Base-by-base conservation (phyloP, 2,113 vertebrate species). In the Cyprinus carpio region DNA sequence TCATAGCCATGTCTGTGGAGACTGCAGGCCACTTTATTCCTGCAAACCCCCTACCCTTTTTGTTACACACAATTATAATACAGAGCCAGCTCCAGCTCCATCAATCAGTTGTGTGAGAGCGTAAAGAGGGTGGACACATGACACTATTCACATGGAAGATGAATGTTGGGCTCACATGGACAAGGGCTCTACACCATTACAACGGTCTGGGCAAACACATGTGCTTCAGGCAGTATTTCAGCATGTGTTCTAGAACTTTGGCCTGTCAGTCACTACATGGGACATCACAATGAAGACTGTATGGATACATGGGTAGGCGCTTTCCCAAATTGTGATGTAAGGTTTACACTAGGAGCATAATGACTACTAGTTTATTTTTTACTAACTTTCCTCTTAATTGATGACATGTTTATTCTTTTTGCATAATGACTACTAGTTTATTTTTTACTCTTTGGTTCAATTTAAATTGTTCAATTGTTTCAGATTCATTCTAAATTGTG, bases 51-150 rank as follows among this genome's bases (percentile, higher is more conserved):
- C 67, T n/a, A 46, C 40, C 1, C 71, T 49, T 49, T 75, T 43
- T 75, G 23, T 49, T 49, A 27, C 71, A 43, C 69, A 16, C 71
- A 25, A 15, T 40, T 72, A 72, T 40, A 72, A 69, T 1, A 69
- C 29, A 69, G 27, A 12, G 20, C 20, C 69, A 43, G 69, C 29
- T 72, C 10, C 37, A 75, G 72, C 72, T 46, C n/a, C 72, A 75
- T 75, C 40, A 75, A 75, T 75, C 72, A 75, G 3, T 46, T 8
- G 72, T 43, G 37, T 46, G 40, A 75, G 72, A 49, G 12, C 1
- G 23, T 27, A 40, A 75, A 75, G 37, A 72, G 40, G 40, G 40
- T 75, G n/a, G 40, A 49, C 72, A 43, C 72, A 75, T 75, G 72
- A 75, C 72, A 49, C 40, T 75, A 25, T 40, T 74, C 23, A 74